These are phyloP conservation scores for Diaperis boleti DNA, from an alignment of 2,888 invertebrate genomes.

Conservation along the genomic window DNA sequence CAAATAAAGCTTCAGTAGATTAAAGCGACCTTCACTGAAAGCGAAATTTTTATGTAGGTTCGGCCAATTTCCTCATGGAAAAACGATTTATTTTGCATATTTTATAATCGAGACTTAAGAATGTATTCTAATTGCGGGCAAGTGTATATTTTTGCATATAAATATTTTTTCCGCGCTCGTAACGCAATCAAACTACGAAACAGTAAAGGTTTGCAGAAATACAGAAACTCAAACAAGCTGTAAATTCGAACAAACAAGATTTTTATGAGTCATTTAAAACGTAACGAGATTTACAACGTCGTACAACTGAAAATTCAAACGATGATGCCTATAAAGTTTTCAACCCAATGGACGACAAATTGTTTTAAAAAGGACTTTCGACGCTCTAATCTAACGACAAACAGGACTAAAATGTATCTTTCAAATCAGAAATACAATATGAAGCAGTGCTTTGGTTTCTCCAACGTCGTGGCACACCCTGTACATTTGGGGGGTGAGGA, in stretches of 20 bases:
- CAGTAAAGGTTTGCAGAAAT: background rate
- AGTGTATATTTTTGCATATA: slow-evolving; percentile 22
- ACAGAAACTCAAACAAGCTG: slow-evolving; percentile 1
- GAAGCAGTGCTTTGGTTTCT: no score
- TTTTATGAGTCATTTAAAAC: slow-evolving; percentile 7
- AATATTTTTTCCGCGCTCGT: slow-evolving; percentile 16
- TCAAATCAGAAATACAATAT: no score
- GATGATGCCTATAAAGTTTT: background rate
- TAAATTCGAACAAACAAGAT: slow-evolving; percentile 11
- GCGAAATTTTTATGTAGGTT: slow-evolving; percentile 14
- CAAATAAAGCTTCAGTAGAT: slow-evolving; percentile 26
- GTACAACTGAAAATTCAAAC: background rate
- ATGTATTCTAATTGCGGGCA: slow-evolving; percentile 18
- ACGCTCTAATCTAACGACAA: no score
- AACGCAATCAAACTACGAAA: background rate
- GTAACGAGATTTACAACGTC: slow-evolving; percentile 6
- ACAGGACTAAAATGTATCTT: no score
- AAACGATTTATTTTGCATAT: slow-evolving; percentile 32
- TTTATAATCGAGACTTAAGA: slow-evolving; percentile 30
- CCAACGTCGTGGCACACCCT: no score
- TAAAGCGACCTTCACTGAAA: slow-evolving; percentile 11
- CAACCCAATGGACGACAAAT: slow-evolving; percentile 1
- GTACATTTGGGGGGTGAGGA: no score
- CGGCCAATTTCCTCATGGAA: slow-evolving; percentile 14
- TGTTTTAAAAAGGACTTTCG: no score